Conservation (phyloP, 2,888 invertebrate genomes). For the Zootermopsis nevadensis region DNA sequence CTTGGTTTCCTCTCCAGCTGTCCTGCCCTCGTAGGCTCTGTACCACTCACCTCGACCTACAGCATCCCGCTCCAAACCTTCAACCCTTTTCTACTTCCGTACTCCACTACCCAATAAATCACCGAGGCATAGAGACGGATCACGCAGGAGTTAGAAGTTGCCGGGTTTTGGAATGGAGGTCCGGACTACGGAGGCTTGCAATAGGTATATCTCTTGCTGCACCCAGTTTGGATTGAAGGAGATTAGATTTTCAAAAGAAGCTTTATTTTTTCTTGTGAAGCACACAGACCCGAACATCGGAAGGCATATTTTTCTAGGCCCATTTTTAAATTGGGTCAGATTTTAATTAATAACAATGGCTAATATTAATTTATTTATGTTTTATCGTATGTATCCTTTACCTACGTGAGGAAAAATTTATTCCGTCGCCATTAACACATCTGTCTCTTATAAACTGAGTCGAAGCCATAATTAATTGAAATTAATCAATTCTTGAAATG, state of each 20-base stretch:
- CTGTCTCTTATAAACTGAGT: no score
- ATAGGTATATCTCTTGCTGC: not conserved
- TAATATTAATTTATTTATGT: no score
- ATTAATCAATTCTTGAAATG: no score
- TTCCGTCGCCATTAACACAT: no score
- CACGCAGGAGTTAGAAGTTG: slow-evolving; percentile 4
- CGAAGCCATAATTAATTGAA: no score
- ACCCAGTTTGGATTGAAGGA: not conserved
- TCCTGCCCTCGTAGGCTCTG: not conserved
- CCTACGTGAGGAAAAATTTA: no score
- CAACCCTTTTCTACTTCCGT: not conserved
- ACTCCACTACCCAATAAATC: slow-evolving; percentile 24
- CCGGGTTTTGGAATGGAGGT: not conserved
- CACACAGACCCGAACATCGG: no score
- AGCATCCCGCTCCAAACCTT: not conserved
- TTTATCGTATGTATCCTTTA: no score
- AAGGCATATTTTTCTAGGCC: no score
- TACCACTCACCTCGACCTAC: slow-evolving; percentile 6
- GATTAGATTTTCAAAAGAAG: not conserved
- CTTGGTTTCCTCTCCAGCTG: not conserved
- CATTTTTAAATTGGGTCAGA: no score
- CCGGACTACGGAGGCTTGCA: not conserved
- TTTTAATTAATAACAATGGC: no score
- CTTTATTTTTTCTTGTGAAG: no score
- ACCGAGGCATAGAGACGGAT: not conserved